These are phyloP conservation scores for Yponomeuta malinellus DNA, from an alignment of 2,888 invertebrate species.

Conservation along the genomic window DNA sequence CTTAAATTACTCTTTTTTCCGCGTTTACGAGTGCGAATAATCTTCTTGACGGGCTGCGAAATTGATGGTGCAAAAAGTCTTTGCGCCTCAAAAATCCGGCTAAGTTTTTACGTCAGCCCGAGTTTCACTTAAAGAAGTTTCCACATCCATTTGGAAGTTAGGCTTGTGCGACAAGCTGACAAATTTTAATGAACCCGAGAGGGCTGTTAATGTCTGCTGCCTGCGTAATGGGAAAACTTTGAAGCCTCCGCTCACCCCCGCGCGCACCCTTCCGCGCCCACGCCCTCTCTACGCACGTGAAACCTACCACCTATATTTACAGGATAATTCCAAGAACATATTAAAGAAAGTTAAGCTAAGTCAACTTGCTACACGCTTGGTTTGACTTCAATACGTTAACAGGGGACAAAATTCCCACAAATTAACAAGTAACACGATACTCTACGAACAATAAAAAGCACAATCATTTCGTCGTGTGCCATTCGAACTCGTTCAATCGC, in stretches of 20 bases:
- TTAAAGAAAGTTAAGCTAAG: slow-evolving; percentile 27
- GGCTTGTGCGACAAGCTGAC: slow-evolving; percentile 70
- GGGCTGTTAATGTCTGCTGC: slow-evolving; percentile 68
- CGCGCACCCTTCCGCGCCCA: slow-evolving; percentile 20
- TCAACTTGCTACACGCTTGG: background rate
- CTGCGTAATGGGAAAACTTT: slow-evolving; percentile 72
- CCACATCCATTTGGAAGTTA: slow-evolving; percentile 72
- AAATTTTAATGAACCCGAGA: slow-evolving; percentile 75
- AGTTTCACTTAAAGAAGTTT: slow-evolving; percentile 74
- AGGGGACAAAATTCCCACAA: slow-evolving; percentile 8
- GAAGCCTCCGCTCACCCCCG: slow-evolving; percentile 30
- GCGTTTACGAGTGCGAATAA: slow-evolving; percentile 72
- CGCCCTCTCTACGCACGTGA: slow-evolving; percentile 26
- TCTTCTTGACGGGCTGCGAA: slow-evolving; percentile 73
- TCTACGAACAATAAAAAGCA: slow-evolving; percentile 53
- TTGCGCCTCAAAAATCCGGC: slow-evolving; percentile 57
- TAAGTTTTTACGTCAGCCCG: slow-evolving; percentile 70
- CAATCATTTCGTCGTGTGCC: slow-evolving; percentile 67
- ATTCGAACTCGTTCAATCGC: slow-evolving; percentile 51
- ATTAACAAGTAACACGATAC: slow-evolving; percentile 45
- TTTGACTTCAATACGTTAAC: slow-evolving; percentile 1
- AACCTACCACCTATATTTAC: slow-evolving; percentile 22
- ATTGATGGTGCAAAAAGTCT: slow-evolving; percentile 71
- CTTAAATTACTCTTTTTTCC: slow-evolving; percentile 75
- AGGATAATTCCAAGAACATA: slow-evolving; percentile 48